Evolutionary conservation across 2,113 vertebrate genomes (phyloP).

Genomic region (Corvus cornix): DNA sequence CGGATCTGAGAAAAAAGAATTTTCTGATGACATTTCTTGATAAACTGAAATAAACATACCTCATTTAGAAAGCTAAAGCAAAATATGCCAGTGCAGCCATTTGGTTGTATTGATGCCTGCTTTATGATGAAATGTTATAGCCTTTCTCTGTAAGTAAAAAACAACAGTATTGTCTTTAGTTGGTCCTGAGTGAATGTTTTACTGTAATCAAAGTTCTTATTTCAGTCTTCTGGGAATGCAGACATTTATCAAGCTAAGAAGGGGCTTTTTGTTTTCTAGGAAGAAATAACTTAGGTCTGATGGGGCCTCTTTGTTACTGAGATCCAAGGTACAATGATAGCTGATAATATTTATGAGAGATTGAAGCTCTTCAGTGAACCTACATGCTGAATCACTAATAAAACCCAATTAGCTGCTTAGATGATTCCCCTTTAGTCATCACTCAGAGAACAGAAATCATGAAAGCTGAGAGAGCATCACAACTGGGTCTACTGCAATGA

Average conservation of each 20-base stretch:
- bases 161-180: background rate
- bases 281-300: background rate
- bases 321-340: background rate
- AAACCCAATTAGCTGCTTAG: constrained; percentile 22
- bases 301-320: background rate
- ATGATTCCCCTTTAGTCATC: constrained; percentile 10
- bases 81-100: background rate
- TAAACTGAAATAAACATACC: constrained; percentile 25
- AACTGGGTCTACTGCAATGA: background rate
- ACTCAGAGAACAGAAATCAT: background rate
- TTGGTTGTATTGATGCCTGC: background rate
- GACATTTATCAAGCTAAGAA: background rate
- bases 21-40: constrained; percentile 27
- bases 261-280: background rate
- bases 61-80: constrained; percentile 18
- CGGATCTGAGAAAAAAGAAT: background rate
- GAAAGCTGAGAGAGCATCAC: background rate
- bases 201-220: background rate
- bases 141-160: background rate
- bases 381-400: constrained; percentile 39
- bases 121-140: background rate
- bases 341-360: background rate
- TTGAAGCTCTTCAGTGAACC: background rate
- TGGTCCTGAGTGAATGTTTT: background rate
- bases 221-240: background rate